A percentile compares a stretch with the other conserved stretches of the same genome.
Conservation (phyloP, 2,797 vertebrate genomes). For the Dicrostonyx torquatus region DNA sequence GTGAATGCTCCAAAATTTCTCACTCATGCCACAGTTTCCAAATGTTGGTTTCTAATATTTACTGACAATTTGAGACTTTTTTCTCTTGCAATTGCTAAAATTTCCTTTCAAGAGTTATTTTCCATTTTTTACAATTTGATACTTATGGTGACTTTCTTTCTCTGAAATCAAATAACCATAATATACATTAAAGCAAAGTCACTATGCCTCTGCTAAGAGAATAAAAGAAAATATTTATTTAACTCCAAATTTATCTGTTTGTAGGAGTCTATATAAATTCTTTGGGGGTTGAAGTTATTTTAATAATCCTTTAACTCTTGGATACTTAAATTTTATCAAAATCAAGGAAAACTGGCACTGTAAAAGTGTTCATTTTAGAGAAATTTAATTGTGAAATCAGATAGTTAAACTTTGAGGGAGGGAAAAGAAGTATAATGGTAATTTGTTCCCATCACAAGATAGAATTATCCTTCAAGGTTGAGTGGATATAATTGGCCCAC, state of each 20-base stretch:
- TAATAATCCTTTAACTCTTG: background rate
- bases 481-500: constrained; percentile 88
- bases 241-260: background rate
- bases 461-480: constrained; percentile 91
- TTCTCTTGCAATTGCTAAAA: background rate
- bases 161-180: background rate
- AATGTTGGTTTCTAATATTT: background rate
- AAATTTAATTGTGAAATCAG: constrained; percentile 66
- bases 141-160: background rate
- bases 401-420: constrained; percentile 74
- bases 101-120: background rate
- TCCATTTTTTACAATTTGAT: background rate
- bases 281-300: background rate
- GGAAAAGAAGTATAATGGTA: constrained; percentile 78
- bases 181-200: background rate
- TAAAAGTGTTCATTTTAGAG: background rate
- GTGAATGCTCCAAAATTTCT: background rate
- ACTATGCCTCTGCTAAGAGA: background rate
- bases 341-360: background rate
- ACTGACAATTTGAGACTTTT: background rate
- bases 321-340: background rate
- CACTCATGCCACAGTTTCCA: background rate
- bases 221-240: background rate
- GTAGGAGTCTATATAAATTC: background rate
- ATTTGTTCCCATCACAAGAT: constrained; percentile 88